Base-by-base conservation (phyloP, 1,140 invertebrate species). In the Drosophila pallidifrons region DNA sequence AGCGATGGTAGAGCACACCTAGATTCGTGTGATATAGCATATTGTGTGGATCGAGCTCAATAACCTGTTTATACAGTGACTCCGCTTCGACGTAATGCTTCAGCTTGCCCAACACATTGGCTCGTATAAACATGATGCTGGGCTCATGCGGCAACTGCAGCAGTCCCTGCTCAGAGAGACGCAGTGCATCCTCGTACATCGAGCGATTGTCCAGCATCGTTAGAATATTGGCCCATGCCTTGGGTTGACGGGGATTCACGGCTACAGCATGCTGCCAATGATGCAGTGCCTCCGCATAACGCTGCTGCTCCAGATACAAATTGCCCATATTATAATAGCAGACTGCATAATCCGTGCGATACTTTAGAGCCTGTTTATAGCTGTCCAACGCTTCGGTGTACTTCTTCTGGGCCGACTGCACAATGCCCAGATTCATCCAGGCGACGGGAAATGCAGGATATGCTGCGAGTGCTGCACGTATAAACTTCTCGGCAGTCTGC, bases 381-480 rank as follows among this genome's bases (percentile, higher is more conserved):
- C 97, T 97, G 11, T 91, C 83, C 89, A 98, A 94, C 1, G 98
- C 96, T 87, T 97, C 95, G 13, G 94, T 83, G 69, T 95, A 95
- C 78, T 96, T 95, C 70, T 96, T 95, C 46, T 96, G 93, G 11
- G 95, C 94, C 2, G 97, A 95, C 70, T 98, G 94, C 49, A 99
- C 96, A 80, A 99, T 99, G 10, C 98, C 98, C 16, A 99, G 93
- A 93, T 99, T 99, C 98, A 99, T 99, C 98, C 98, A 99, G 2
- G 98, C 98, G 11, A 97, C 96, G 5, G 98, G 96, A 95, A 99
- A 99, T 86, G 97, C 91, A 81, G 94, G 97, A 96, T 96, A 96
- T 13, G 97, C 93, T 63, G 93, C 81, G 6, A 99, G 93, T 52
- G 98, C 97, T 91, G 94, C 94, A 77, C 94, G 93, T 15, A 99